Evolutionary conservation across 92 coral and sea anemone genomes (phyloP), one percentile per base, ranked within the genome.

Genomic region (Epizoanthus rinbou): DNA sequence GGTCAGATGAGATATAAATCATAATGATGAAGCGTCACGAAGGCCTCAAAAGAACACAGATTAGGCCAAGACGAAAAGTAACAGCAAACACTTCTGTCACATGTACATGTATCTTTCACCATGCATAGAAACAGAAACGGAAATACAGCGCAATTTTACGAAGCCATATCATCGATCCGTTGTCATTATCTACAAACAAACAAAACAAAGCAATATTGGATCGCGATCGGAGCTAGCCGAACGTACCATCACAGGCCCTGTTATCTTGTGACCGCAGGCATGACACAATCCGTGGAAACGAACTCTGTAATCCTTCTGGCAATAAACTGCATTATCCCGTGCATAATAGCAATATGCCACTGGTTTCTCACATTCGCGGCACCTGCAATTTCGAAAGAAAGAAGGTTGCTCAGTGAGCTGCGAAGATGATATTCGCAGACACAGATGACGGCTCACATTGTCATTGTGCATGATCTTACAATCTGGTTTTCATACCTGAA

Each of bases 211-310:
- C n/a, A 56, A 50, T 73, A 80, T 43, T 21, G 21, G 18, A n/a
- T n/a, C n/a, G n/a, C n/a, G n/a, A n/a, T n/a, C n/a, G n/a, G n/a
- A n/a, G n/a, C n/a, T n/a, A 73, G 18, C 6, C 21, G 62, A 68
- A 95, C 98, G 62, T 73, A 95, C 98, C 93, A 95, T 93, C 4
- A 95, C 92, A 7, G 96, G 98, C 41, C 98, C 98, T 14, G 98
- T 93, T 60, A 95, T 93, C 63, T 88, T 89, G 50, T 86, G 89
- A 35, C 75, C 88, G 76, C 98, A 95, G 33, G 87, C 85, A 73
- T 95, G 98, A 76, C 98, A 95, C 33, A 85, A 84, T 21, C 90
- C 82, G 31, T 82, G 87, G 69, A 89, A 94, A 71, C 85, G 89
- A 9, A 80, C 56, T 14, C 85, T 75, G 85, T 95, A 95, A 87